Conservation (phyloP, 2,888 invertebrate species). For the Meandrusa payeni region DNA sequence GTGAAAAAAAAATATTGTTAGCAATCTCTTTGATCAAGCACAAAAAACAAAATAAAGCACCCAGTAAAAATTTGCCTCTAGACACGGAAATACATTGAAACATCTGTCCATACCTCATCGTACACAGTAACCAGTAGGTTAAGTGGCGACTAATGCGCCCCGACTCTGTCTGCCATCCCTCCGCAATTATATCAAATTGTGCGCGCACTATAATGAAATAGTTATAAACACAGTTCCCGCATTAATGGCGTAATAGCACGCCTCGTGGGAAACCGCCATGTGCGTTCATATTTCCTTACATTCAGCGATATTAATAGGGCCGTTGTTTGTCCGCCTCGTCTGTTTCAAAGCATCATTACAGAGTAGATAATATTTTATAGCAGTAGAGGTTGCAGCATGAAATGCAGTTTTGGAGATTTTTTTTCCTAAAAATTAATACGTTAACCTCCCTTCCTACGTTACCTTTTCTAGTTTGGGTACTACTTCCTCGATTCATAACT, state of each 20-base stretch:
- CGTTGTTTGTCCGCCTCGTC: slow-evolving; percentile 27
- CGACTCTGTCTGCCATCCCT: slow-evolving; percentile 42
- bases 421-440: too few relatives aligned
- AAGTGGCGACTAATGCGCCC: slow-evolving; percentile 40
- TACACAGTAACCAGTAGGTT: slow-evolving; percentile 39
- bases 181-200: slow-evolving; percentile 47
- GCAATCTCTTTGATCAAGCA: too few relatives aligned
- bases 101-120: slow-evolving; percentile 30
- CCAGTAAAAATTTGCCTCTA: too few relatives aligned
- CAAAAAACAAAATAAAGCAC: too few relatives aligned
- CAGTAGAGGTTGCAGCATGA: too few relatives aligned
- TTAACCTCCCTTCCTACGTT: too few relatives aligned
- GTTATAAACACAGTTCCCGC: slow-evolving; percentile 50
- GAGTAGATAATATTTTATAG: background rate
- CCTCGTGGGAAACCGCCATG: slow-evolving; percentile 53
- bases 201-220: slow-evolving; percentile 55
- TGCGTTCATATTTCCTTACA: slow-evolving; percentile 33
- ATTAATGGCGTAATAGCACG: slow-evolving; percentile 47
- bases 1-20: too few relatives aligned
- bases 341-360: slow-evolving; percentile 10
- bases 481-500: too few relatives aligned
- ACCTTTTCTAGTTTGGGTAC: too few relatives aligned
- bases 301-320: slow-evolving; percentile 15
- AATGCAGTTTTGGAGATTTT: too few relatives aligned
- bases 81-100: too few relatives aligned